Base-by-base conservation (phyloP, 2,888 invertebrate species). In the Himalopsyche tibetana region DNA sequence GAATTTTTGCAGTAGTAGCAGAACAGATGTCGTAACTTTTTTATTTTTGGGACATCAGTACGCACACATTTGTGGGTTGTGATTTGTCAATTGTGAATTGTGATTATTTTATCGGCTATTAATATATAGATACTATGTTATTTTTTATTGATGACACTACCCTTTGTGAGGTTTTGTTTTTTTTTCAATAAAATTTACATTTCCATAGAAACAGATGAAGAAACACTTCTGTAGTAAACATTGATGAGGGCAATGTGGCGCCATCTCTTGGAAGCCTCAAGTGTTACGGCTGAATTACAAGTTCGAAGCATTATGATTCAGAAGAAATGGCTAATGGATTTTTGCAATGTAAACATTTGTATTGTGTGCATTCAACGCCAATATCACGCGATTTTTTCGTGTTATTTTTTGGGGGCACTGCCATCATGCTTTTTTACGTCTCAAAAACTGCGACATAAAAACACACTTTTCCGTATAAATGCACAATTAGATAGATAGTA, bases 251-350 rank as follows among this genome's bases (percentile, higher is more conserved):
- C 51, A 56, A 36, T 80, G 84, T 80, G 84, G 80, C 84, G 80
- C 83, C 79, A 69, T 45, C 56, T 51, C 17, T 19, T 15, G 45
- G 82, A 79, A 45, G 80, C 80, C 19, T 80, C 82, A 80, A 28
- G 80, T 80, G 84, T 79, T 84, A 55, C 80, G 80, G 80, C n/a
- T 36, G 84, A 80, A 55, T 79, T 80, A 79, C 84, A 80, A 74
- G 9, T 55, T 56, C 69, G 83, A 74, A 74, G 79, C 74, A 83
- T 83, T 83, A 51, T 19, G 45, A n/a, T 79, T 40, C 45, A 36
- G 63, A 84, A 84, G 80, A 80, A 55, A 80, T 81, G 63, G 81
- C 84, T 84, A 84, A 84, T 84, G 84, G 84, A 84, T 81, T 81
- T 56, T 55, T 80, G 63, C 45, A 81, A 84, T 42, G 84, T 84